Base-by-base conservation (phyloP, 2,888 invertebrate species). In the Tubulanus polymorphus region DNA sequence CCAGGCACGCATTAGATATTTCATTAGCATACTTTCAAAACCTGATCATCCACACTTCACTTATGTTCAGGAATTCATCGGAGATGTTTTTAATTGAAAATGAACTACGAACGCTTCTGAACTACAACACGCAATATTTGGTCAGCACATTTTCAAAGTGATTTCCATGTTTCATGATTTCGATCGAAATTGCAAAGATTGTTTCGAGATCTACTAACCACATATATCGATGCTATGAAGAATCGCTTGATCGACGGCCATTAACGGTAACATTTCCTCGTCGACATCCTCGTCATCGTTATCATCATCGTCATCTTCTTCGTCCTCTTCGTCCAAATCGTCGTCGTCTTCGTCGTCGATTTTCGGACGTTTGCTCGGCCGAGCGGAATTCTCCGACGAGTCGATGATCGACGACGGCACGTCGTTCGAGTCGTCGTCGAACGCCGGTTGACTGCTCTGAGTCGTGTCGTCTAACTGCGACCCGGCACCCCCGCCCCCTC, bases 181-280 rank as follows among this genome's bases (percentile, higher is more conserved):
- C n/a, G n/a, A n/a, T n/a, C n/a, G n/a, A n/a, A n/a, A n/a, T n/a
- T 56, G 12, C 8, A 10, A n/a, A 27, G 15, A 25, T 20, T 27
- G 32, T 30, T 35, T 35, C 6, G n/a, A n/a, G n/a, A n/a, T n/a
- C n/a, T 32, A 80, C 85, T 80, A 79, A 87, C 87, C 86, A 80
- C 93, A 93, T 67, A 89, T 85, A 70, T 93, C 93, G 63, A 96
- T 93, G 70, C 94, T 91, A 71, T 91, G 90, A 1, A 94, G 79
- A 59, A 95, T 88, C 0, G 93, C 94, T 69, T 92, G 90, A 79
- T 95, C 95, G 51, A 96, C 79, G 0, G 93, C 89, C 62, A 93
- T 81, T 0, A 93, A 85, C 76, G 91, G 76, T 3, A 67, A 57
- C 12, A 63, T 66, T 12, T 63, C 60, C 27, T 70, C 68, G 28